Conservation (phyloP, 2,888 invertebrate species). For the Lithosia quadra region DNA sequence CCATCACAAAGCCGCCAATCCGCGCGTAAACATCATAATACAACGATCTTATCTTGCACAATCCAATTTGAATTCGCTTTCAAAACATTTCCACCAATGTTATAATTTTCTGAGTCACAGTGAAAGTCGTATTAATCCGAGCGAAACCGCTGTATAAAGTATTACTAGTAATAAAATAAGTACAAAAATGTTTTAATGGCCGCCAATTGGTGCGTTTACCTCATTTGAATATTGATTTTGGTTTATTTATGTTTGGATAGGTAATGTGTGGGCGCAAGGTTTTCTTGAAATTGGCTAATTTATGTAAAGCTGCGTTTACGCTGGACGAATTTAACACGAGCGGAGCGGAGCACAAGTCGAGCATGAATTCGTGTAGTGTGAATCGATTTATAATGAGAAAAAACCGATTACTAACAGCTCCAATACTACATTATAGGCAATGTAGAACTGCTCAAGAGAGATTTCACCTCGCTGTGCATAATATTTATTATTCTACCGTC, state of each 20-base stretch:
- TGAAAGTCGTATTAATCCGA: conserved; percentile 54
- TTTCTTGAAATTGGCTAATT: conserved; percentile 9
- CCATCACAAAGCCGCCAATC: background rate
- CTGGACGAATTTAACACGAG: too few relatives aligned
- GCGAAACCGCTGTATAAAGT: conserved; percentile 36
- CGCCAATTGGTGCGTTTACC: conserved; percentile 44
- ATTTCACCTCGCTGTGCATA: too few relatives aligned
- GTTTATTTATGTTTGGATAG: conserved; percentile 12
- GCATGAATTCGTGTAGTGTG: too few relatives aligned
- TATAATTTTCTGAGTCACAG: conserved; percentile 45
- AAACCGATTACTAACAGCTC: too few relatives aligned
- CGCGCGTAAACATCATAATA: conserved; percentile 8
- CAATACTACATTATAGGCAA: too few relatives aligned
- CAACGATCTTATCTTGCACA: conserved; percentile 12
- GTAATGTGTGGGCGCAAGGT: conserved; percentile 1
- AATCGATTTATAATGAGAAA: too few relatives aligned
- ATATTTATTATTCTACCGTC: too few relatives aligned
- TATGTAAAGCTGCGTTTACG: too few relatives aligned
- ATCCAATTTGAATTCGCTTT: conserved; percentile 36
- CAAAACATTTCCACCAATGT: conserved; percentile 45
- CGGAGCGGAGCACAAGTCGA: too few relatives aligned
- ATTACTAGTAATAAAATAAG: conserved; percentile 24
- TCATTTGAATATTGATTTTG: conserved; percentile 26
- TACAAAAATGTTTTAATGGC: conserved; percentile 37
- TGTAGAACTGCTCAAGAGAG: too few relatives aligned